phyloP scores from a whole-genome alignment of 2,888 invertebrate species.

The Idaea biselata region DNA sequence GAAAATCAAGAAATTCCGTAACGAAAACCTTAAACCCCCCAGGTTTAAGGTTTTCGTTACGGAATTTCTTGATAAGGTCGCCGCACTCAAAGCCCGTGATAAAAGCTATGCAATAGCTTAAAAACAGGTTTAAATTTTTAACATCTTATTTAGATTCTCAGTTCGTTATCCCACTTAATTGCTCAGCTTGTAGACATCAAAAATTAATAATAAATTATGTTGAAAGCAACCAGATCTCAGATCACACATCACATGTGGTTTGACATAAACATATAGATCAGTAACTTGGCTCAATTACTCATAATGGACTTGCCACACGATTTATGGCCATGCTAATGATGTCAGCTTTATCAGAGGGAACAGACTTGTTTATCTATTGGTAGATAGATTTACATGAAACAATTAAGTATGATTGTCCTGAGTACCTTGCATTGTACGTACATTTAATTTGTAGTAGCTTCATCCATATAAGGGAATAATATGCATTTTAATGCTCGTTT shows the following conservation, averaged over 20 bases:
- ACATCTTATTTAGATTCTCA: neutral
- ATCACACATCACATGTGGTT: slow-evolving; percentile 1
- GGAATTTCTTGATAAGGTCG: no score
- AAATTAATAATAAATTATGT: neutral
- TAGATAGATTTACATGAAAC: slow-evolving; percentile 9
- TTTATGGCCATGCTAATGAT: slow-evolving; percentile 30
- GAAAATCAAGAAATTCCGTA: no score
- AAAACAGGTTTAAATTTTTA: neutral
- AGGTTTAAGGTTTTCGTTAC: no score
- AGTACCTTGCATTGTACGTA: no score
- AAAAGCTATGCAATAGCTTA: no score
- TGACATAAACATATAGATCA: neutral
- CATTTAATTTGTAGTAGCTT: no score
- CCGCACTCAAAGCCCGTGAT: no score
- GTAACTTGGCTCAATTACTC: slow-evolving; percentile 27
- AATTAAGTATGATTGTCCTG: neutral
- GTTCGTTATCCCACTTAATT: neutral
- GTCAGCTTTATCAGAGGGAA: slow-evolving; percentile 26
- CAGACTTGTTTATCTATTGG: slow-evolving; percentile 15
- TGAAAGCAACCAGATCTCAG: neutral
- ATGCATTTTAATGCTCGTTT: no score
- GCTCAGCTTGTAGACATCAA: neutral
- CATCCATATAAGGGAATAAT: no score
- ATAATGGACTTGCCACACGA: slow-evolving; percentile 28
- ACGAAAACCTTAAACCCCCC: no score